Percentiles rank a stretch among this genome's conserved stretches.
These are phyloP conservation scores for Cinclus cinclus DNA, from an alignment of 2,113 vertebrate species.

Conservation along the genomic window DNA sequence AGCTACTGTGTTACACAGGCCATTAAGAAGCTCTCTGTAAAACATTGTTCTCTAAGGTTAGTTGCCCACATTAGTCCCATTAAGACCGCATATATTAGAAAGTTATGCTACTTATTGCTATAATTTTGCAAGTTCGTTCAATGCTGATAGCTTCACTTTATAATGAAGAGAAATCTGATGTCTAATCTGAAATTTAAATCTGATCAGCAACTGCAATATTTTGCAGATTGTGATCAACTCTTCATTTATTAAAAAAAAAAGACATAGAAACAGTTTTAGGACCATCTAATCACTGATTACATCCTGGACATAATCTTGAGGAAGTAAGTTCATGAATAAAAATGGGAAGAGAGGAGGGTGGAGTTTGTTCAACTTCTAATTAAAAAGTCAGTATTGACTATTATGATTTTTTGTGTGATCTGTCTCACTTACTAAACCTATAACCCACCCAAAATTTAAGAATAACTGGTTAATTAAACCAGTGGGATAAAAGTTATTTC, in stretches of 20 bases:
- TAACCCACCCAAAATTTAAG: background rate
- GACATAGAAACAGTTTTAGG: background rate
- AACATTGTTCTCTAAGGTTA: conserved; percentile 57
- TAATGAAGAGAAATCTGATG: background rate
- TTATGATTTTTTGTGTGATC: background rate
- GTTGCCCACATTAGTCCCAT: conserved; percentile 54
- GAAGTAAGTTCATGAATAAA: background rate
- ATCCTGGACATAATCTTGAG: background rate
- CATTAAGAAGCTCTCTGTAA: conserved; percentile 50
- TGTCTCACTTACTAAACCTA: background rate
- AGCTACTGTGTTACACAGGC: background rate
- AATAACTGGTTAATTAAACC: conserved; percentile 30
- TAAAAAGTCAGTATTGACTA: background rate
- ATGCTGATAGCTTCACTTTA: background rate
- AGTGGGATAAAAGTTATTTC: background rate
- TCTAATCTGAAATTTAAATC: background rate
- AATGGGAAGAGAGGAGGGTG: conserved; percentile 46
- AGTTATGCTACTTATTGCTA: conserved; percentile 16
- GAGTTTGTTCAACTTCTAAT: conserved; percentile 53
- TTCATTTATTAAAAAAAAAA: background rate
- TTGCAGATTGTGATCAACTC: background rate
- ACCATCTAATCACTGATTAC: background rate
- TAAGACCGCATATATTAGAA: background rate
- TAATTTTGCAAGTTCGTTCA: background rate
- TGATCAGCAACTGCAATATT: background rate